Base-by-base conservation (phyloP, 64 coral and sea anemone genomes). In the Catalaphyllia jardinei region DNA sequence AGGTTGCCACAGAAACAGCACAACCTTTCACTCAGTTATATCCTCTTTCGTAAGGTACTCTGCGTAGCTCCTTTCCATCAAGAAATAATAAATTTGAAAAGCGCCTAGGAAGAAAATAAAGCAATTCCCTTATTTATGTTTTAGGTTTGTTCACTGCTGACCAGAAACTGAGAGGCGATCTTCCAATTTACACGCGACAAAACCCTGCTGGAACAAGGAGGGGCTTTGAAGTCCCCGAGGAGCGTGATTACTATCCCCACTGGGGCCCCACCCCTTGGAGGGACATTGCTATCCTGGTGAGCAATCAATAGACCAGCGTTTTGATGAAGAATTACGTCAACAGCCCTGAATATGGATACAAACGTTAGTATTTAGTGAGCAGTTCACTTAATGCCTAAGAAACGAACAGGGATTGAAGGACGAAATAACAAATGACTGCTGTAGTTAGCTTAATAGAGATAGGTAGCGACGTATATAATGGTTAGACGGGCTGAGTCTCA, bases 211-310 rank as follows among this genome's bases (percentile, higher is more conserved):
- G 93, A 5, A 86, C 87, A 46, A 86, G 93, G 25, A 80, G 79
- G 28, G 92, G 92, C 60, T 86, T 65, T 12, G 92, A 94, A 31
- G 87, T 87, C 9, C 92, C 92, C 8, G 92, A 94, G 82, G 92
- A 94, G 49, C 79, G 87, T 46, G 92, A 94, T 82, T 94, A 94
- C 54, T 94, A 89, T 73, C 92, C 92, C 5, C 90, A 94, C 29
- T 94, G 92, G 92, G 86, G 88, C 27, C 92, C 92, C 10, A 89
- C 92, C 28, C 92, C 92, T 15, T 94, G 92, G 92, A 94, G 79
- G 87, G 92, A 75, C 71, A 77, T 74, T 22, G 86, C 86, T 11
- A 60, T 75, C 4, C 38, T 88, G 86, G 72, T 74, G 33, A 88
- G 71, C 19, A 29, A 88, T 38, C 13, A 88, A 1, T 65, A 77